phyloP scores from a whole-genome alignment of 2,888 invertebrate genomes.

The Sesamia inferens region DNA sequence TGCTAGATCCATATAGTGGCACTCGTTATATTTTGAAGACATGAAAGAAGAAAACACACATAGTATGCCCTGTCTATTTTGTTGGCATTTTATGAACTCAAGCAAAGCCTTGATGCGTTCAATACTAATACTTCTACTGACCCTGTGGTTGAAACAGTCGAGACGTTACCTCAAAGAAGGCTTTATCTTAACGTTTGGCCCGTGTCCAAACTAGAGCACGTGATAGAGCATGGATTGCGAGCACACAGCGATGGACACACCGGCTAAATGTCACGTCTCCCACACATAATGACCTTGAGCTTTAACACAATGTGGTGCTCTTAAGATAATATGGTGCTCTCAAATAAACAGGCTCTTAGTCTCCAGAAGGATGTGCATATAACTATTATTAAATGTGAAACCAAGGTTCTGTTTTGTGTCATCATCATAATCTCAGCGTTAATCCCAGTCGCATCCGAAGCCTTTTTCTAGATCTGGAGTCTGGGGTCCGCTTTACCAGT shows the following conservation, averaged over 20 bases:
- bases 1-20: background rate
- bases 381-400: background rate
- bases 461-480: too few relatives aligned
- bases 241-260: conserved; percentile 29
- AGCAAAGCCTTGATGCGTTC: background rate
- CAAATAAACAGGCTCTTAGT: background rate
- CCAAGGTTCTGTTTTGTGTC: background rate
- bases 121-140: conserved; percentile 1
- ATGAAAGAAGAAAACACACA: background rate
- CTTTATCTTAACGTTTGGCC: conserved; percentile 54
- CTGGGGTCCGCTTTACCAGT: too few relatives aligned
- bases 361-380: background rate
- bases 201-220: conserved; percentile 48
- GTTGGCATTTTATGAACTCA: background rate
- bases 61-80: too few relatives aligned
- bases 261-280: conserved; percentile 48
- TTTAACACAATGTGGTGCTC: conserved; percentile 6
- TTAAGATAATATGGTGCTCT: background rate
- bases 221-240: conserved; percentile 45
- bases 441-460: too few relatives aligned
- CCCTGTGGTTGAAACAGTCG: conserved; percentile 14
- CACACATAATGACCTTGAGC: conserved; percentile 24
- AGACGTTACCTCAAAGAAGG: conserved; percentile 29
- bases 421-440: too few relatives aligned
- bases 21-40: background rate